Evolutionary conservation across 2,888 invertebrate species (phyloP).

Genomic region (Orchesellides sinensis): DNA sequence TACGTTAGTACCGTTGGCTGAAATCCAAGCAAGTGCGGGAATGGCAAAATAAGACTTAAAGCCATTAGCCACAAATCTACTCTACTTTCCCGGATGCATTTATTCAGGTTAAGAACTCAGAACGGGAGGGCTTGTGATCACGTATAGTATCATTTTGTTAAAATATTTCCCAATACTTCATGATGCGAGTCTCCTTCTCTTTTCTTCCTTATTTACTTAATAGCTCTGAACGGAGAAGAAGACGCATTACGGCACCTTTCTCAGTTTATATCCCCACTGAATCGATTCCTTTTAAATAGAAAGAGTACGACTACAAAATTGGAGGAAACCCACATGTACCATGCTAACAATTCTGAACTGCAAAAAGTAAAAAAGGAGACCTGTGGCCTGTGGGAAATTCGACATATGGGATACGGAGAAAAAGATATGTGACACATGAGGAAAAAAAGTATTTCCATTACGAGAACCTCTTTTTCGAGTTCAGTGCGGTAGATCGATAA

Average conservation of each 20-base stretch:
- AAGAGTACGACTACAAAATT: constrained; percentile 1
- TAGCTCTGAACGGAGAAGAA: constrained; percentile 18
- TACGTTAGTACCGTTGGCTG: constrained; percentile 1
- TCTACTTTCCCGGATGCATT: constrained; percentile 49
- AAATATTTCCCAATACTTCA: constrained; percentile 46
- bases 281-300: constrained; percentile 25
- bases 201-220: constrained; percentile 20
- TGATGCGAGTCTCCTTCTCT: constrained; percentile 45
- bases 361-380: constrained; percentile 52
- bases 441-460: constrained; percentile 43
- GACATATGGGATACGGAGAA: constrained; percentile 55
- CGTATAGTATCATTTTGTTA: constrained; percentile 25
- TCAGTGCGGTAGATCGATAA: constrained; percentile 50
- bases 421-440: constrained; percentile 59
- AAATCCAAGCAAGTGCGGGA: neutral
- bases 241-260: constrained; percentile 7
- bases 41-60: constrained; percentile 28
- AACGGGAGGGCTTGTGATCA: constrained; percentile 16
- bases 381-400: constrained; percentile 69
- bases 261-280: neutral
- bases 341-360: constrained; percentile 44
- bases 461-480: constrained; percentile 35
- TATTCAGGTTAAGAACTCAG: constrained; percentile 29
- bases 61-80: constrained; percentile 68
- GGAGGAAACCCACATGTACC: constrained; percentile 35